These are phyloP conservation scores for Tapera naevia DNA, from an alignment of 2,797 vertebrate genomes.

Conservation along the genomic window DNA sequence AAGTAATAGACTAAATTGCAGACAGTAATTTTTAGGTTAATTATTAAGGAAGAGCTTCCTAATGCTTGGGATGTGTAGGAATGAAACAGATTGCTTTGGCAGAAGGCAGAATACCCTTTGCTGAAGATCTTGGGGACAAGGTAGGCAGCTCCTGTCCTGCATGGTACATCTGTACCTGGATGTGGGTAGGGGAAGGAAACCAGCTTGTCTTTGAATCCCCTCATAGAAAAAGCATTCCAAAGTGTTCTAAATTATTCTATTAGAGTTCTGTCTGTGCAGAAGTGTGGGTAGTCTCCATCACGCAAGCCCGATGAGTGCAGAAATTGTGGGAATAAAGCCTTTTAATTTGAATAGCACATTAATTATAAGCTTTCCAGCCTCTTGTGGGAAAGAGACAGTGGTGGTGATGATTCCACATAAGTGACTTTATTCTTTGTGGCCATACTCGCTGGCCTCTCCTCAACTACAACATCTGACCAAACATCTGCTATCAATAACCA, in stretches of 20 bases:
- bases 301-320: background rate
- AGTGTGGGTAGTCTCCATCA: background rate
- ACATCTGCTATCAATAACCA: background rate
- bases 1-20: background rate
- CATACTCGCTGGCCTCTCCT: background rate
- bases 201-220: background rate
- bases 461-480: background rate
- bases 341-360: constrained; percentile 26
- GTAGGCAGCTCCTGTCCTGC: background rate
- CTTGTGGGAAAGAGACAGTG: background rate
- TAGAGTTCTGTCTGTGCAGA: background rate
- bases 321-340: constrained; percentile 26
- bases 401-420: background rate
- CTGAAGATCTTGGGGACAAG: background rate
- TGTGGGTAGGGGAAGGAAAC: background rate
- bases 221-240: background rate
- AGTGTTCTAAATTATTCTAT: background rate
- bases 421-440: background rate
- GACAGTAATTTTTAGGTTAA: background rate
- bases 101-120: background rate
- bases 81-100: background rate
- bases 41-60: background rate
- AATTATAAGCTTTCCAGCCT: background rate
- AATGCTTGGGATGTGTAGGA: background rate
- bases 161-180: background rate